phyloP scores from a whole-genome alignment of 1,140 invertebrate species.

The Yoshiicerus persimilis region DNA sequence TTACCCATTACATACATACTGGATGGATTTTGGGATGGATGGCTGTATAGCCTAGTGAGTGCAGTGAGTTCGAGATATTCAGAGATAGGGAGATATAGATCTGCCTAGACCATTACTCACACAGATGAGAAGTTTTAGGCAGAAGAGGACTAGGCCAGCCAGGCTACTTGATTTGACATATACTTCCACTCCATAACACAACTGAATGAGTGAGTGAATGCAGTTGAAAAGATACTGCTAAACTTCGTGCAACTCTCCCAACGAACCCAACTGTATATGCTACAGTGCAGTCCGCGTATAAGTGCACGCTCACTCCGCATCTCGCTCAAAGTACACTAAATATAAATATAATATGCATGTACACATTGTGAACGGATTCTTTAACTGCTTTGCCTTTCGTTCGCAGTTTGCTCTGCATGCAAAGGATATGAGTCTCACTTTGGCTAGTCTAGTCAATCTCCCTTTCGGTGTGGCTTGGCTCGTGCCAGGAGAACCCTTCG shows the following conservation, averaged over 20 bases:
- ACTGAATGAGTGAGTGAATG: neutral
- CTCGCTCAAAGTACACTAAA: too few relatives aligned
- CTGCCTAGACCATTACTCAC: neutral
- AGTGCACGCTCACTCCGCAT: too few relatives aligned
- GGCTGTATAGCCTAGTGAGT: neutral
- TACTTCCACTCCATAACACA: neutral
- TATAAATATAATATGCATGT: neutral
- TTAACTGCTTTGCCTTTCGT: neutral
- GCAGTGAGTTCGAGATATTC: neutral
- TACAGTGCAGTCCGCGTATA: too few relatives aligned
- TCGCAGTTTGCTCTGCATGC: neutral
- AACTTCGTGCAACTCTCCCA: too few relatives aligned
- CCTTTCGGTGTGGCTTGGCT: neutral
- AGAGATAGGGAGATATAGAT: neutral
- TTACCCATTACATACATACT: neutral
- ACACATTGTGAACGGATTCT: neutral
- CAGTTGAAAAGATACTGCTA: neutral
- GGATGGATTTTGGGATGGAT: neutral
- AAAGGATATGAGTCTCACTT: neutral
- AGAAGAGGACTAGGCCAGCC: neutral
- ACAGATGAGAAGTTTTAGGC: neutral
- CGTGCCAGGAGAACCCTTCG: constrained; percentile 23
- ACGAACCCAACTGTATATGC: too few relatives aligned
- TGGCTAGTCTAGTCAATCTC: neutral
- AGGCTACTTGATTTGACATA: neutral